phyloP scores from a whole-genome alignment of 2,113 vertebrate species.

The Nibea coibor region DNA sequence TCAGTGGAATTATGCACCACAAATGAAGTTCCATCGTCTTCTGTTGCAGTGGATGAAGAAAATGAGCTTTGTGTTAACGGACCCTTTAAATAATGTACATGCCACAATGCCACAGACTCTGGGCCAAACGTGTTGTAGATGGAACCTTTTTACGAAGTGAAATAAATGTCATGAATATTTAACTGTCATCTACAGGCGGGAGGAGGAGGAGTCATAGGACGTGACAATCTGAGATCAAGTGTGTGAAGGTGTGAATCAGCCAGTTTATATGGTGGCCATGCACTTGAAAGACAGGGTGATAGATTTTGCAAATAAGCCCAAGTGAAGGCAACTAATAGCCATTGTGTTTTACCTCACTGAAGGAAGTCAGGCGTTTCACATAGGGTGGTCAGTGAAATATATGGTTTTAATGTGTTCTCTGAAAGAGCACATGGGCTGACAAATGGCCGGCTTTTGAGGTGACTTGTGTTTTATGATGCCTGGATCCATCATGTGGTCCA shows the following conservation, averaged over 20 bases:
- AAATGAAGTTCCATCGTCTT: neutral
- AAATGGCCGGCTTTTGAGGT: constrained; percentile 72
- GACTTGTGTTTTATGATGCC: constrained; percentile 36
- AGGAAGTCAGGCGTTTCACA: constrained; percentile 82
- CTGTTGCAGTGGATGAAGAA: neutral
- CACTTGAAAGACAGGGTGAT: constrained; percentile 86
- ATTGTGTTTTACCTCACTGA: constrained; percentile 69
- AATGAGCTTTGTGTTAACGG: no score
- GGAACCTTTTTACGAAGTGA: neutral
- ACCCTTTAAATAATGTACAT: neutral
- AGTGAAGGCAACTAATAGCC: constrained; percentile 68
- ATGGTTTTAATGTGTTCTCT: constrained; percentile 67
- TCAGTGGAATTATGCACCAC: neutral
- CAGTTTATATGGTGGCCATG: constrained; percentile 83
- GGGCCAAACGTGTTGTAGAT: constrained; percentile 5
- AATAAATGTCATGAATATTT: constrained; percentile 70
- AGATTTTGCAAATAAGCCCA: constrained; percentile 81
- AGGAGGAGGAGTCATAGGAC: constrained; percentile 65
- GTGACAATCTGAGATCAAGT: constrained; percentile 80
- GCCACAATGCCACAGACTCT: constrained; percentile 37
- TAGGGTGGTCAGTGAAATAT: constrained; percentile 69
- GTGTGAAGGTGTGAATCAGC: constrained; percentile 80
- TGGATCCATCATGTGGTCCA: neutral
- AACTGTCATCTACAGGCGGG: constrained; percentile 54
- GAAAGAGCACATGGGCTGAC: constrained; percentile 65